phyloP scores from a whole-genome alignment of 2,113 vertebrate species.

The Microtus ochrogaster region DNA sequence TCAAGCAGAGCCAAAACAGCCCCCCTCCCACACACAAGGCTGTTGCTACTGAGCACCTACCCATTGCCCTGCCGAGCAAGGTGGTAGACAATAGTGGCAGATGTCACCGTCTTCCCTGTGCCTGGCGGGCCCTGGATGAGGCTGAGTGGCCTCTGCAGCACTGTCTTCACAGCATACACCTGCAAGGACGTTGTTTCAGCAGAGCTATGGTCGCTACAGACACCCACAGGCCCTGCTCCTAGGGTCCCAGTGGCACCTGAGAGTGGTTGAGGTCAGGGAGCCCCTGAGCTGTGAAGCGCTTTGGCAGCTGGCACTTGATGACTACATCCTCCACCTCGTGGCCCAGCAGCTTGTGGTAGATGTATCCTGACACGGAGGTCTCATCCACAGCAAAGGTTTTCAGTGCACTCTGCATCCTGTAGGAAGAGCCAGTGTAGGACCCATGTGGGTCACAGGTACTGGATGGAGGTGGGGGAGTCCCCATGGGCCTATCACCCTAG shows the following conservation, averaged over 20 bases:
- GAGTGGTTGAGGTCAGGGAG: conserved; percentile 99
- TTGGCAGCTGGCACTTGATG: conserved; percentile 98
- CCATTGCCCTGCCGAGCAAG: conserved; percentile 98
- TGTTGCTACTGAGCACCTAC: conserved; percentile 80
- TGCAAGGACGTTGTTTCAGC: conserved; percentile 67
- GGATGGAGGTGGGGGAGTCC: background rate
- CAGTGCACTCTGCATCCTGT: conserved; percentile 98
- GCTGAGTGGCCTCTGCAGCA: conserved; percentile 97
- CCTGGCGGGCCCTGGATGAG: conserved; percentile 98
- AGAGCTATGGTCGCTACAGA: background rate
- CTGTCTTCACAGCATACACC: conserved; percentile 99
- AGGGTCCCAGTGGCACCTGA: conserved; percentile 88
- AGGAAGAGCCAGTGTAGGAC: background rate
- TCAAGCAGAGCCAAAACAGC: background rate
- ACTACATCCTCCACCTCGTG: conserved; percentile 99
- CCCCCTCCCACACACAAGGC: background rate
- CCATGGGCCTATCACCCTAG: background rate
- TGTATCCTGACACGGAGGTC: conserved; percentile 98
- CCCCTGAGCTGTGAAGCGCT: conserved; percentile 98
- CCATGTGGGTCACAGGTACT: background rate
- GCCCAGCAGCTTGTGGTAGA: conserved; percentile 98
- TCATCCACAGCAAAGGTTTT: conserved; percentile 98
- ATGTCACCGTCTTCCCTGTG: conserved; percentile 98
- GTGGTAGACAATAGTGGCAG: conserved; percentile 98
- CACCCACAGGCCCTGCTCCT: background rate